Conservation (phyloP, 2,797 vertebrate species). For the Megalops cyprinoides region DNA sequence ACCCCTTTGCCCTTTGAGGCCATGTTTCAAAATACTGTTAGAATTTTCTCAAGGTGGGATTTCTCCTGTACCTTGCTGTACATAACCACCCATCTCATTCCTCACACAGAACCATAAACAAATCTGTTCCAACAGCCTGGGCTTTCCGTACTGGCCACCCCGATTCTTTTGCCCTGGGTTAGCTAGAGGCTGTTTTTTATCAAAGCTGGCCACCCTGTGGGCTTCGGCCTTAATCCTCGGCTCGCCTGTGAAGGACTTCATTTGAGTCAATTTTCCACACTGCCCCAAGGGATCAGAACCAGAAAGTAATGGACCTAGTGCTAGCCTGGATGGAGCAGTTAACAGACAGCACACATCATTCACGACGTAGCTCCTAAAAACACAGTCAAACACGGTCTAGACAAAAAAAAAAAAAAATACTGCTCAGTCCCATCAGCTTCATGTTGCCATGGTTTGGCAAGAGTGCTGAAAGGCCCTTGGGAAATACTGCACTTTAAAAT, state of each 20-base stretch:
- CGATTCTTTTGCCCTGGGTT: too few relatives aligned
- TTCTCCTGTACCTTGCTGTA: too few relatives aligned
- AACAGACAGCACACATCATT: neutral
- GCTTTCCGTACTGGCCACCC: neutral
- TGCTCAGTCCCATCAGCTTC: neutral
- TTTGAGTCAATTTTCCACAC: conserved; percentile 15
- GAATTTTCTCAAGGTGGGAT: too few relatives aligned
- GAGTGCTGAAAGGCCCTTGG: neutral
- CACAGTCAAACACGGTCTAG: neutral
- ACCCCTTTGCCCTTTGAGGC: too few relatives aligned
- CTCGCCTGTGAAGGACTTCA: conserved; percentile 14
- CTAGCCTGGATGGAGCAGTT: neutral
- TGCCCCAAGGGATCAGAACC: neutral
- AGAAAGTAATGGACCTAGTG: neutral
- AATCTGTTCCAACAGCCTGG: neutral
- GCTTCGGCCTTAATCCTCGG: neutral
- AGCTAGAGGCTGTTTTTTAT: neutral
- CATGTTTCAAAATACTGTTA: too few relatives aligned
- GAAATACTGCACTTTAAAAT: neutral
- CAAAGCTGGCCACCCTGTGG: neutral
- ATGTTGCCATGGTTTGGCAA: neutral
- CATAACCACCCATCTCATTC: neutral
- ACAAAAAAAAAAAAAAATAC: neutral
- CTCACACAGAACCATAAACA: neutral
- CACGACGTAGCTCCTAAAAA: neutral